Conservation (phyloP, 2,113 vertebrate species). For the Salvelinus namaycush region DNA sequence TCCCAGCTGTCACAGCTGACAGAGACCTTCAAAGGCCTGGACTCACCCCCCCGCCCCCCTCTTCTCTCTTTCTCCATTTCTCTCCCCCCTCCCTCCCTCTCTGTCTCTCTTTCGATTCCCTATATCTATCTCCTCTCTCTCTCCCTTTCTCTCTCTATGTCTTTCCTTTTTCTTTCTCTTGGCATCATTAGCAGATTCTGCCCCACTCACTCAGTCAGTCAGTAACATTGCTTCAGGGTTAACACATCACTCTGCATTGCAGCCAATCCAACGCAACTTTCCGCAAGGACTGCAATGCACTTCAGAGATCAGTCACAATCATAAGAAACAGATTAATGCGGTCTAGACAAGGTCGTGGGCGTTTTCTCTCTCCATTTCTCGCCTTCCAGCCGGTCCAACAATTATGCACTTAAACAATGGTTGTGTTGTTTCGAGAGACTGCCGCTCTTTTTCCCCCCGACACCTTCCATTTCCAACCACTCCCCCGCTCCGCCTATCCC, state of each 20-base stretch:
- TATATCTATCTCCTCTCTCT: background rate
- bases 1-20: conserved; percentile 45
- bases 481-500: background rate
- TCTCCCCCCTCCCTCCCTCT: background rate
- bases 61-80: background rate
- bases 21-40: conserved; percentile 2
- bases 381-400: conserved; percentile 8
- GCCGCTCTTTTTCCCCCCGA: background rate
- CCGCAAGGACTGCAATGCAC: background rate
- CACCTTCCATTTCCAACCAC: conserved; percentile 12
- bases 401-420: conserved; percentile 40
- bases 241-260: conserved; percentile 41
- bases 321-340: conserved; percentile 33
- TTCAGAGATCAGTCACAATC: conserved; percentile 3
- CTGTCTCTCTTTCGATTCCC: no score
- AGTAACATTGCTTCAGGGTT: conserved; percentile 29
- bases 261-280: background rate
- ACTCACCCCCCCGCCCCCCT: conserved; percentile 3
- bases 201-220: background rate
- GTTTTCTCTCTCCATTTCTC: background rate
- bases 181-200: background rate
- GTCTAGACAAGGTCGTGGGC: conserved; percentile 27
- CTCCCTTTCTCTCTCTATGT: background rate
- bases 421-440: conserved; percentile 40
- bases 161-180: background rate